phyloP scores from a whole-genome alignment of 2,113 vertebrate genomes.

The Scortum barcoo region DNA sequence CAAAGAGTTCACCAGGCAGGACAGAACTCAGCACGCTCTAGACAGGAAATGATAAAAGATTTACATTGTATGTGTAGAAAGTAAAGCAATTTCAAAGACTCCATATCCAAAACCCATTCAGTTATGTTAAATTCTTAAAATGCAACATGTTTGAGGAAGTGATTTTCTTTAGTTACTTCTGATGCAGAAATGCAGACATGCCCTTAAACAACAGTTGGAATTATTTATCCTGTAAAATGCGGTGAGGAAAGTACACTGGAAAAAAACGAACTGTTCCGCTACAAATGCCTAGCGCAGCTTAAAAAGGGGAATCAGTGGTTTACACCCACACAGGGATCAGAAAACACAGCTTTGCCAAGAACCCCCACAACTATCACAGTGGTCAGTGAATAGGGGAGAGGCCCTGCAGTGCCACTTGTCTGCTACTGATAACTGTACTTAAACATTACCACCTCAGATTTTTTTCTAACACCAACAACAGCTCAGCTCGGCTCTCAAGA shows the following conservation, averaged over 20 bases:
- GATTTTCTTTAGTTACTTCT: neutral
- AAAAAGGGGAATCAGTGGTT: neutral
- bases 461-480: too few species aligned
- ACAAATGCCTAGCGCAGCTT: neutral
- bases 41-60: neutral
- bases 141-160: neutral
- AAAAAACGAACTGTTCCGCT: neutral
- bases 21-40: neutral
- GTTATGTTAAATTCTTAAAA: neutral
- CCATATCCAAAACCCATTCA: neutral
- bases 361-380: neutral
- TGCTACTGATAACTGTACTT: neutral
- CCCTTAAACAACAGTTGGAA: neutral
- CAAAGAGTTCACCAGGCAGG: constrained; percentile 9
- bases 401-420: neutral
- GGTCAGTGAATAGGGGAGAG: neutral
- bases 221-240: neutral
- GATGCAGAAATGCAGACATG: too few species aligned
- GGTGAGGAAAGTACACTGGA: neutral
- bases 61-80: neutral
- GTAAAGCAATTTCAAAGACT: neutral
- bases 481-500: too few species aligned
- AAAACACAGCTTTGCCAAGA: neutral
- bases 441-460: too few species aligned
- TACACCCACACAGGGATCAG: neutral